These are phyloP conservation scores for Diorhabda sublineata DNA, from an alignment of 1,140 invertebrate species.

Conservation along the genomic window DNA sequence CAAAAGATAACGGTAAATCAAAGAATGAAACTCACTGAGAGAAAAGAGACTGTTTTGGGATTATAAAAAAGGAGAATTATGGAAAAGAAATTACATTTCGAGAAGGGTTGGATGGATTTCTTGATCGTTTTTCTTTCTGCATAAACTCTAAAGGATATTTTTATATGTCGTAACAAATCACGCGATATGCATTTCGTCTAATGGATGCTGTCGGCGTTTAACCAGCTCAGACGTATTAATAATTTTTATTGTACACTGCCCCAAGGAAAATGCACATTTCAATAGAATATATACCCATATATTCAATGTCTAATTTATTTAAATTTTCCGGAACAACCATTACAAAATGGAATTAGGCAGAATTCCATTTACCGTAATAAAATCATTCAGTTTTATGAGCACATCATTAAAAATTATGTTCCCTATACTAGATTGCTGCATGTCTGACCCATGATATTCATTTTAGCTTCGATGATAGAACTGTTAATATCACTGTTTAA, in stretches of 20 bases:
- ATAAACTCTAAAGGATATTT: too few species aligned
- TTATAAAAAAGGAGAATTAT: too few species aligned
- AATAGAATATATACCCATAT: background rate
- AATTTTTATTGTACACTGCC: background rate
- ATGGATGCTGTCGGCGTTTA: too few species aligned
- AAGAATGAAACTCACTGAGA: too few species aligned
- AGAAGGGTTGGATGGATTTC: too few species aligned
- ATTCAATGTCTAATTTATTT: slow-evolving; percentile 1
- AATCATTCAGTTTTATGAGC: slow-evolving; percentile 7
- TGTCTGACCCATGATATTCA: background rate
- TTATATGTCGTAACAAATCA: too few species aligned
- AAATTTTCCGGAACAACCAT: slow-evolving; percentile 5
- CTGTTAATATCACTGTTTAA: too few species aligned
- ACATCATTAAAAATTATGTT: background rate
- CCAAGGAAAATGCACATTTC: background rate
- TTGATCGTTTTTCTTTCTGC: too few species aligned
- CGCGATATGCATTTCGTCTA: too few species aligned
- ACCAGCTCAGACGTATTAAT: background rate
- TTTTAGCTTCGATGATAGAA: background rate
- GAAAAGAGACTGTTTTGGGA: too few species aligned
- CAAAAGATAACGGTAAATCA: too few species aligned
- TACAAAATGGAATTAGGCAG: slow-evolving; percentile 7
- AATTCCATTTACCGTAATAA: background rate
- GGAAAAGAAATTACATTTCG: too few species aligned
- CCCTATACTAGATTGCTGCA: background rate